Evolutionary conservation across 2,113 vertebrate species (phyloP).

Genomic region (Corvus hawaiiensis): DNA sequence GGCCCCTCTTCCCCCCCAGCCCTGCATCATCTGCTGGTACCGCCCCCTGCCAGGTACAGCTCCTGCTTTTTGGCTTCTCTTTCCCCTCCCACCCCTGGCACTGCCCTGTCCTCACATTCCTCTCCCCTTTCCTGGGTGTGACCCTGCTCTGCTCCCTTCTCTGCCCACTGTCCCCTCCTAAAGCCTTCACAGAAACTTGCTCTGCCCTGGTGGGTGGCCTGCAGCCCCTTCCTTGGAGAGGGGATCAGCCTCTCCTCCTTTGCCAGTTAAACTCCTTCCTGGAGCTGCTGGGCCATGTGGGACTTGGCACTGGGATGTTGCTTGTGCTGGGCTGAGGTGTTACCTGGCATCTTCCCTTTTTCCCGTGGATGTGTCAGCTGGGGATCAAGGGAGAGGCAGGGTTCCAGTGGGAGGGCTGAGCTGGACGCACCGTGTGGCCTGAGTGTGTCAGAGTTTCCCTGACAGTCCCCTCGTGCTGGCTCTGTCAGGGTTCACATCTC

Average conservation of each 20-base stretch:
- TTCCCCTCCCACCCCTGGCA: neutral
- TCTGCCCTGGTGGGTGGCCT: neutral
- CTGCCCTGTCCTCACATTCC: neutral
- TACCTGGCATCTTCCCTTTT: neutral
- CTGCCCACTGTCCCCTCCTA: neutral
- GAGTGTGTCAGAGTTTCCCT: neutral
- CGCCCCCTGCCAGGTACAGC: neutral
- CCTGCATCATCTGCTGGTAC: neutral
- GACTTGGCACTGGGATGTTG: neutral
- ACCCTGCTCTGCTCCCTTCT: neutral
- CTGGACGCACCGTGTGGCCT: fast-evolving
- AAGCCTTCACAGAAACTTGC: neutral
- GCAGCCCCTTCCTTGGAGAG: neutral
- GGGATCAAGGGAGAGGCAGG: neutral
- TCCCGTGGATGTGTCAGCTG: neutral
- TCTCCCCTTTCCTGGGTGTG: neutral
- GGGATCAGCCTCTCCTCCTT: neutral
- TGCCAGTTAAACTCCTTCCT: neutral
- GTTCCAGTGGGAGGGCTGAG: neutral
- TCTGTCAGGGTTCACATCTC: neutral
- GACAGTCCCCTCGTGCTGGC: neutral
- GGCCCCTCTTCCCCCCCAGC: neutral
- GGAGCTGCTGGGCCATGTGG: neutral
- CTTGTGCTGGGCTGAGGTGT: neutral
- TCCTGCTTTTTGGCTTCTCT: neutral